A percentile compares a stretch with the other conserved stretches of the same genome.
Conservation (phyloP, 2,888 invertebrate genomes). For the Eilema sororculum region DNA sequence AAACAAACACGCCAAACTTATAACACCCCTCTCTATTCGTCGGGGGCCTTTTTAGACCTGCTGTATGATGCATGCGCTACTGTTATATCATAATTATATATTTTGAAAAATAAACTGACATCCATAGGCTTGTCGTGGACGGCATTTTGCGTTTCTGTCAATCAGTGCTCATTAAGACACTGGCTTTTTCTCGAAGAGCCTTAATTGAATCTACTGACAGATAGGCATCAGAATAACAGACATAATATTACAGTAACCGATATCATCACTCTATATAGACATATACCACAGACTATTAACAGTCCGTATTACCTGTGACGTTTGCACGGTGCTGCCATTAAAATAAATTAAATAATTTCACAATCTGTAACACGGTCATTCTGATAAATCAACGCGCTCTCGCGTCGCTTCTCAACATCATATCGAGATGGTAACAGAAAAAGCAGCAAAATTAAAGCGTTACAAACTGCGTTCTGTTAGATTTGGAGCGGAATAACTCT, state of each 20-base stretch:
- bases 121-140: too few species aligned
- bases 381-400: not conserved
- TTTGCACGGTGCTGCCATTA: not conserved
- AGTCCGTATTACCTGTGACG: constrained; percentile 1
- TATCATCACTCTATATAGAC: not conserved
- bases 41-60: too few species aligned
- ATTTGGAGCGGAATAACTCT: constrained; percentile 4
- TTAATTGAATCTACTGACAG: not conserved
- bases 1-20: too few species aligned
- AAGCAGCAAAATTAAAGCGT: not conserved
- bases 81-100: too few species aligned
- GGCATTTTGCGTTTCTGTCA: too few species aligned
- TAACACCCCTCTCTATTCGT: too few species aligned
- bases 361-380: not conserved
- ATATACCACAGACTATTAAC: not conserved
- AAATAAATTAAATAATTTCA: constrained; percentile 2
- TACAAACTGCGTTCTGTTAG: not conserved
- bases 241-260: not conserved
- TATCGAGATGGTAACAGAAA: not conserved
- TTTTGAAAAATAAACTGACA: too few species aligned
- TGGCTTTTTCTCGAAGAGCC: not conserved
- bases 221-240: not conserved
- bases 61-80: too few species aligned
- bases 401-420: not conserved
- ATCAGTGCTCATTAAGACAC: too few species aligned